Base-by-base conservation (phyloP, 2,113 vertebrate species). In the Cyprinus carpio region DNA sequence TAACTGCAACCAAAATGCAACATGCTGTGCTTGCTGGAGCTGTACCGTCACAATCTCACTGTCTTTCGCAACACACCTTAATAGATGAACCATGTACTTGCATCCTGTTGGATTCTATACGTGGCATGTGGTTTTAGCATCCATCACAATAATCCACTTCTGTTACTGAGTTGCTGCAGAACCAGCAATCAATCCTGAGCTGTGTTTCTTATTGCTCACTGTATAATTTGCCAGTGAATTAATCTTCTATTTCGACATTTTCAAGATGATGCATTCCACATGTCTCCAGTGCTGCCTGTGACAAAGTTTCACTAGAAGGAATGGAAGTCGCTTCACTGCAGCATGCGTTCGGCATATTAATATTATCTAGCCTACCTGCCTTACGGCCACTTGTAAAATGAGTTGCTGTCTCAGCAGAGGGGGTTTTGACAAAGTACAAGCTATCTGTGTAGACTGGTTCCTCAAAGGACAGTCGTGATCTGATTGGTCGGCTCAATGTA, bases 231-330 rank as follows among this genome's bases (percentile, higher is more conserved):
- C 4, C 40, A 12, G 79, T 31, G 62, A 29, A 81, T 74, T 18
- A 25, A 79, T 79, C 76, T 79, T 56, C 10, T 34, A 29, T 74
- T 58, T 71, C 9, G 29, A 31, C 49, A 72, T 37, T 81, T 81
- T 67, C 27, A 7, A 51, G 6, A 81, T 67, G 40, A 81, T 51
- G 60, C 27, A 67, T 64, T 31, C 37, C 37, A 43, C 60, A 20
- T 6, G 25, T 67, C 62, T 67, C 2, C 1, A 40, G 12, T 79
- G 18, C 64, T 69, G 10, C 7, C 51, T 72, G 20, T 83, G 81
- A 83, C 65, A 74, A 74, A 83, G 81, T 83, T 83, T 54, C 23
- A 83, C 29, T 58, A 12, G 11, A 56, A 71, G 37, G 64, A 71
- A 64, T 27, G 58, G 16, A 67, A 69, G 64, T 82, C 27, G 5